phyloP scores from a whole-genome alignment of 2,113 vertebrate species.

The Spizaetus ornatus region DNA sequence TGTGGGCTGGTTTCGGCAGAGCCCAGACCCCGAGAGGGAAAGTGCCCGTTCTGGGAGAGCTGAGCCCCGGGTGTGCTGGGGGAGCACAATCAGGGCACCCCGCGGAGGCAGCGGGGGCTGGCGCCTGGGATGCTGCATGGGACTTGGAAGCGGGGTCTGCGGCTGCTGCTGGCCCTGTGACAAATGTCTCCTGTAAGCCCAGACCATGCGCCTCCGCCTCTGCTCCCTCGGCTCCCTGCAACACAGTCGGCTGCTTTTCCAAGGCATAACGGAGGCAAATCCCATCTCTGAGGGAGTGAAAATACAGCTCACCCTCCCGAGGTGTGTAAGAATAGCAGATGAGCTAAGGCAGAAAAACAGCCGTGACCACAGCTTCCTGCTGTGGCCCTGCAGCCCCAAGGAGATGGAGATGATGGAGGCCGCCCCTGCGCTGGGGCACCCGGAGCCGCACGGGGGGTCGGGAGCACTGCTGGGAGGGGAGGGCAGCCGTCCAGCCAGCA shows the following conservation, averaged over 20 bases:
- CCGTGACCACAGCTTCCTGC: background rate
- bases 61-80: accelerated
- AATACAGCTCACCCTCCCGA: background rate
- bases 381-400: background rate
- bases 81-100: background rate
- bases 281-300: background rate
- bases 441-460: accelerated
- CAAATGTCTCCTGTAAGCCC: background rate
- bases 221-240: background rate
- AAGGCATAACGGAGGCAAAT: background rate
- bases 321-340: constrained; percentile 3
- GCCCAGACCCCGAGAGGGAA: background rate
- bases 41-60: background rate
- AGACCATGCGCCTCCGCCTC: background rate
- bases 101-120: background rate
- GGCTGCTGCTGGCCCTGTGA: background rate
- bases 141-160: accelerated
- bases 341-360: background rate
- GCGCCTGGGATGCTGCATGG: background rate
- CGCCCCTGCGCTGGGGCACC: background rate
- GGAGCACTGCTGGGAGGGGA: background rate
- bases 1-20: background rate
- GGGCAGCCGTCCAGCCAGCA: accelerated
- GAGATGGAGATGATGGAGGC: background rate
- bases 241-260: background rate